Conservation (phyloP, 37 sponge, comb jelly and placozoan genomes). For the Crambe crambe region DNA sequence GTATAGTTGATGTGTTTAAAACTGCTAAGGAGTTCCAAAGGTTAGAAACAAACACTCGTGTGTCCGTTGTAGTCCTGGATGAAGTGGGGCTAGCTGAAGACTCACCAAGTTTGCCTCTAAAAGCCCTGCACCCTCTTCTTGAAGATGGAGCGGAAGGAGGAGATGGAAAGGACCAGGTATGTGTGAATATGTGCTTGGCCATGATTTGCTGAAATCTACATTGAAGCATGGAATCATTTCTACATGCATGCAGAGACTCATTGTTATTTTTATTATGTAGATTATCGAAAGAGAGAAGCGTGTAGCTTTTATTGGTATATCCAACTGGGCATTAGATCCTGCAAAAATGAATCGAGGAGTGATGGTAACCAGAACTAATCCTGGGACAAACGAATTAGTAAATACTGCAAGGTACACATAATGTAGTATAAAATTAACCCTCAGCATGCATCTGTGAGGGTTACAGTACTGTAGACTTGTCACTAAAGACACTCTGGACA, state of each 20-base stretch:
- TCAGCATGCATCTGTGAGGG: no score
- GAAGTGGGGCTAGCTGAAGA: slow-evolving; percentile 97
- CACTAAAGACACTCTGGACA: no score
- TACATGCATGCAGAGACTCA: no score
- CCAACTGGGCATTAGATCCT: slow-evolving; percentile 96
- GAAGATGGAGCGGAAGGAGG: slow-evolving; percentile 91
- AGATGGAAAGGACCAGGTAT: background rate
- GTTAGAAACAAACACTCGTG: slow-evolving; percentile 45
- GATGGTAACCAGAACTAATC: slow-evolving; percentile 79
- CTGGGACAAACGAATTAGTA: slow-evolving; percentile 69
- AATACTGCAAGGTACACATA: background rate
- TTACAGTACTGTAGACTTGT: no score
- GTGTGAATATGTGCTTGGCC: background rate
- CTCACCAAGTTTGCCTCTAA: slow-evolving; percentile 88
- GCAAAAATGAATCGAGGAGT: slow-evolving; percentile 97
- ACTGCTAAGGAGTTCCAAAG: slow-evolving; percentile 70
- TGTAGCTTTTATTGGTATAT: slow-evolving; percentile 89
- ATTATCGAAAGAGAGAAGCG: slow-evolving; percentile 38
- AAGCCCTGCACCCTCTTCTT: slow-evolving; percentile 92
- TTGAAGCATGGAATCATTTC: no score
- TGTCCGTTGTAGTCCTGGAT: slow-evolving; percentile 89
- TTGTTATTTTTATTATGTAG: background rate
- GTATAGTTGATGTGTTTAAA: slow-evolving; percentile 80
- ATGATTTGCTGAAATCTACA: no score
- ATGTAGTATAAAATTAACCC: background rate